Evolutionary conservation across 2,797 vertebrate species (phyloP), one percentile per base, ranked within the genome.

Genomic region (Myiotriccus ornatus): DNA sequence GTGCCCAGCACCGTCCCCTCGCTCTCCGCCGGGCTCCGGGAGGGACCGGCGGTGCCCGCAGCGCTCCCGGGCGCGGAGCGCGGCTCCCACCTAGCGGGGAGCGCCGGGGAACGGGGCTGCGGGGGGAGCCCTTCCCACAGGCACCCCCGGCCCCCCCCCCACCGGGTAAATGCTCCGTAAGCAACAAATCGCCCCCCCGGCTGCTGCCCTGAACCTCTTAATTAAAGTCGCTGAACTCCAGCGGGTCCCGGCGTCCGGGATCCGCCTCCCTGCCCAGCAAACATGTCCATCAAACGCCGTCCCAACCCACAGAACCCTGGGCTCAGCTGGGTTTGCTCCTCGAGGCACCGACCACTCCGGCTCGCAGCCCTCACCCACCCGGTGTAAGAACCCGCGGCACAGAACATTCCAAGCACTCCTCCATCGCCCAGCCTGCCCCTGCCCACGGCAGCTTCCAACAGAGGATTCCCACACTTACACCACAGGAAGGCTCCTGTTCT

Each of bases 71-170:
- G 13, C 41, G 56, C 77, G 52, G 82, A 82, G 64, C 71, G 79
- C 55, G 77, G 86, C 59, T 81, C 86, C 86, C 81, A 89, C 81
- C 84, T 78, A 92, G 90, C 73, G 84, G 84, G 90, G 79, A 88
- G 53, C 78, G 52, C 78, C 71, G 70, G 34, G 47, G 69, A 7
- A 9, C n/a, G 41, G 41, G 60, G 60, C 21, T 46, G 39, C 39
- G 35, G 35, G 35, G 35, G 37, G 6, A 62, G 19, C 59, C 28
- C 37, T 39, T 21, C 59, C 56, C 60, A 12, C 41, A 13, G 12
- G 32, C 12, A 12, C 9, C 41, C 32, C 21, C 11, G 24, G 16
- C 18, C 24, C 18, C 30, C 41, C 53, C 25, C 25, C 41, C 12
- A 34, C 22, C 44, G 3, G 34, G 16, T 43, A 19, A 43, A 43